Evolutionary conservation across 2,797 vertebrate genomes (phyloP), one percentile per base, ranked within the genome.

Genomic region (Mallotus villosus): DNA sequence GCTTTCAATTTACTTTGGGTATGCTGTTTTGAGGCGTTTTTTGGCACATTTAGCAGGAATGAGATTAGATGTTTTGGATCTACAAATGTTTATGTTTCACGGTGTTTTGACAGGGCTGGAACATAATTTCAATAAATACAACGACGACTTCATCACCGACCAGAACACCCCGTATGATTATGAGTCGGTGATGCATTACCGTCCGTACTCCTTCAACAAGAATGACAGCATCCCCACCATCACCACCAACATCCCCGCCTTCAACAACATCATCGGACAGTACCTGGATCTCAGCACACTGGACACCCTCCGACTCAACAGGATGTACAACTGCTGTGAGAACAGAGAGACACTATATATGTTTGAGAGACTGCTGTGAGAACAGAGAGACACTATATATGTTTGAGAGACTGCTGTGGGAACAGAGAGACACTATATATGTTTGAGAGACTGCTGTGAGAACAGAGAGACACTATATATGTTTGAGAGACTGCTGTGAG

Each of bases 101-200:
- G 12, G 37, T 41, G 37, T 74, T 69, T 67, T 72, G 12, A 5
- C 85, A 98, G 97, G 78, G 27, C 72, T 66, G 11, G 72, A 91
- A 37, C 92, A 96, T 83, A 98, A 98, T 84, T 98, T 98, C 81
- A 76, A 85, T 6, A 95, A 92, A 75, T 97, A 96, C 0, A 60
- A 92, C 0, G 96, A 97, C 3, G 76, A 58, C 65, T 87, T n/a
- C 75, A 94, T 97, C 86, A 96, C 94, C 0, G 95, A 97, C 75
- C 93, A 95, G 81, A 98, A 98, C 85, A 97, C 95, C 0, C 86
- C 95, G 0, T 98, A 98, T 2, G 96, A 98, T 85, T 98, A 98
- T 0, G 95, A 98, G 77, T 98, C 97, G 1, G 0, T 98, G 81
- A 98, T 98, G 97, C 96, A 98, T 73, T 98, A 98, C 11, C 84